Percentiles rank a stretch among this genome's conserved stretches.
Conservation (phyloP, 2,113 vertebrate genomes). For the Psammodynastes pulverulentus region DNA sequence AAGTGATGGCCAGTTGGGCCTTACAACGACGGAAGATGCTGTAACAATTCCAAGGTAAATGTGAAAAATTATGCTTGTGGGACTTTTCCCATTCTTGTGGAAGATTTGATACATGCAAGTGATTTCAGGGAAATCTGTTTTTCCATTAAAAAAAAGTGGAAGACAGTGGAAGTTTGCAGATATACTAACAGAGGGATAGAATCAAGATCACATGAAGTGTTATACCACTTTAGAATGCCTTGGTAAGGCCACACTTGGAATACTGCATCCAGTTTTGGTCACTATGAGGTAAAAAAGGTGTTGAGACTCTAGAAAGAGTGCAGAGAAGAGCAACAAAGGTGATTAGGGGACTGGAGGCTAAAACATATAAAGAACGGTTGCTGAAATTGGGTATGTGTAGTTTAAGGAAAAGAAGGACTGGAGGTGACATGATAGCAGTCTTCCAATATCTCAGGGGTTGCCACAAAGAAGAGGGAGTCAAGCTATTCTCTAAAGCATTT, state of each 20-base stretch:
- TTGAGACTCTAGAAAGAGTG: not conserved
- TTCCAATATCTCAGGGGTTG: not conserved
- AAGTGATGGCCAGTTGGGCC: slow-evolving; percentile 86
- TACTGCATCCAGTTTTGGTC: not conserved
- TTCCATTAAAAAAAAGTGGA: not conserved
- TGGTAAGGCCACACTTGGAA: not conserved
- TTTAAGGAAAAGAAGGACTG: not conserved
- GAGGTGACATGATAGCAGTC: not conserved
- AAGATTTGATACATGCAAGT: not conserved
- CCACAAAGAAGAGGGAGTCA: not conserved
- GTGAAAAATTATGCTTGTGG: slow-evolving; percentile 2
- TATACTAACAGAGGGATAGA: not conserved
- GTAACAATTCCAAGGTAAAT: slow-evolving; percentile 87
- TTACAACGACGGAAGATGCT: slow-evolving; percentile 78
- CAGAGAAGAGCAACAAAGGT: not conserved
- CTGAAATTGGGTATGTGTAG: not conserved
- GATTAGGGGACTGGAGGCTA: not conserved
- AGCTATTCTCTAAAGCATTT: not conserved
- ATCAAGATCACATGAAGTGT: not conserved
- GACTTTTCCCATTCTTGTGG: not conserved
- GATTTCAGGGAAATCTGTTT: not conserved
- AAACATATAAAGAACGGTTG: not conserved
- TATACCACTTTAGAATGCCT: not conserved
- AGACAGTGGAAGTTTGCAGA: not conserved
- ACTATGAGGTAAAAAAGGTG: not conserved